phyloP scores from a whole-genome alignment of 2,888 invertebrate species.

The Neoascia interrupta region DNA sequence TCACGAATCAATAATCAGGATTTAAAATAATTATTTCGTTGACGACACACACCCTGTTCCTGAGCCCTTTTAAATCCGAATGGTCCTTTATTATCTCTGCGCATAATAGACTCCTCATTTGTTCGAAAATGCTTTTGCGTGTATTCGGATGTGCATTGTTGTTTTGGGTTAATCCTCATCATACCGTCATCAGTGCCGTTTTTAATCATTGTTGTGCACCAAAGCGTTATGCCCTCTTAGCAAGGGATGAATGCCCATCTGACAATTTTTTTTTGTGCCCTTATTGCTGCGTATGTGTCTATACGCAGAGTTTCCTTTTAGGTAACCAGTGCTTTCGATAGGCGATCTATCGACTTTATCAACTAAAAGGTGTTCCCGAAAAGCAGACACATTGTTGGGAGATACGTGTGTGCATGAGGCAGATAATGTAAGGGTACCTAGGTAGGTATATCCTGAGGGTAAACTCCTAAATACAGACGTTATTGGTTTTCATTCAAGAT shows the following conservation, averaged over 20 bases:
- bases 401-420: neutral
- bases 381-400: conserved; percentile 35
- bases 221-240: conserved; percentile 65
- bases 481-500: neutral
- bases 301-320: conserved; percentile 30
- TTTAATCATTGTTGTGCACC: conserved; percentile 70
- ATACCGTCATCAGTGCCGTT: conserved; percentile 78
- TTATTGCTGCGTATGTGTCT: conserved; percentile 7
- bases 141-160: conserved; percentile 66
- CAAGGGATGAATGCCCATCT: conserved; percentile 65
- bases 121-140: conserved; percentile 69
- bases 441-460: conserved; percentile 1
- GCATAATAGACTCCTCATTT: conserved; percentile 78
- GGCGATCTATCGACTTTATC: conserved; percentile 48
- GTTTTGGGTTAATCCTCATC: conserved; percentile 78
- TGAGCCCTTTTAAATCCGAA: conserved; percentile 79
- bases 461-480: neutral
- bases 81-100: conserved; percentile 80
- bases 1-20: conserved; percentile 60
- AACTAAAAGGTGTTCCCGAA: conserved; percentile 51
- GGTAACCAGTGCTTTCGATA: conserved; percentile 50
- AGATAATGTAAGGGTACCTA: neutral
- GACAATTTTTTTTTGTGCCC: conserved; percentile 51
- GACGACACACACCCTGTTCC: conserved; percentile 60
- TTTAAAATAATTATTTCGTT: conserved; percentile 63